Evolutionary conservation across 2,888 invertebrate genomes (phyloP), one percentile per base, ranked within the genome.

Genomic region (Apamea anceps): DNA sequence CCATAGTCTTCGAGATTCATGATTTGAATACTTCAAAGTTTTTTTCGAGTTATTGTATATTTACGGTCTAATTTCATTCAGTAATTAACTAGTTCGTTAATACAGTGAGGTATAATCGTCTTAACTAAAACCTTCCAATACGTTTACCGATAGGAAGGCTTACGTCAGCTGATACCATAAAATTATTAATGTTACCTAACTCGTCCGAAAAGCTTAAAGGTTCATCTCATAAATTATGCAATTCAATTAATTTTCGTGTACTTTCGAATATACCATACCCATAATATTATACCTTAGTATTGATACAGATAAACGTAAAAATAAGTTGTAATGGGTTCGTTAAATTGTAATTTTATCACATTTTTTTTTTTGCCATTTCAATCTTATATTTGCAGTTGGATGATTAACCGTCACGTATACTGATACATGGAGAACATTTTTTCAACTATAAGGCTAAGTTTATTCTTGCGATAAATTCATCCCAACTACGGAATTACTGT

Each of bases 211-310:
- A 62, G 15, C 15, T 45, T 62, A 37, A 32, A 72, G 12, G 15
- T 45, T 72, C 51, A 42, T 32, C 60, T n/a, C 62, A 15, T 71
- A 42, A 42, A 51, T 68, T 10, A 51, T 81, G 21, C 7, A 81
- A 28, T 13, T 42, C 57, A n/a, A 48, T 66, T 18, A 45, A 67
- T 37, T 28, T 15, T 42, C 13, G 48, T 51, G 6, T 25, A 42
- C 51, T 37, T 57, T 12, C 21, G 21, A 32, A 48, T 48, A 7
- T 45, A 28, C 18, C 25, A 32, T 15, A 54, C 28, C 48, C 28
- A 48, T 57, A 21, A n/a, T 32, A 45, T 25, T 15, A 28, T 57
- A n/a, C 28, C 32, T 37, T 10, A 21, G 21, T 51, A 66, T 37
- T 13, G 28, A 32, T 63, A 21, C 18, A 63, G 21, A 3, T 21